Conservation (phyloP, 2,113 vertebrate species). For the Dasyprocta punctata region DNA sequence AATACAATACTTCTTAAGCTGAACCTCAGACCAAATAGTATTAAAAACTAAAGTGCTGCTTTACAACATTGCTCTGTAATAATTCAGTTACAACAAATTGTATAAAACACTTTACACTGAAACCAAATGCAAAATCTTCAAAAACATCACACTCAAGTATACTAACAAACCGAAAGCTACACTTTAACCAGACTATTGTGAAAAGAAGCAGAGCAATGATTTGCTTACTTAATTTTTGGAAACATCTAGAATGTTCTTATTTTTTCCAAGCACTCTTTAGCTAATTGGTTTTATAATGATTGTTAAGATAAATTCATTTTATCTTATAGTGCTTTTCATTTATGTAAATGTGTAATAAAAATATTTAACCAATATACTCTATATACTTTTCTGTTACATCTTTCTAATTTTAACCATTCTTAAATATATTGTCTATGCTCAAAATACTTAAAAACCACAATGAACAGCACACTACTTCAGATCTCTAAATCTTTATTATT, state of each 20-base stretch:
- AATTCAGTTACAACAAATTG: conserved; percentile 22
- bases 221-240: conserved; percentile 19
- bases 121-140: not conserved
- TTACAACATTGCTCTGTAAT: not conserved
- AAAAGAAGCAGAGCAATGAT: conserved; percentile 31
- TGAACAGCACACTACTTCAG: not conserved
- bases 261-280: conserved; percentile 1
- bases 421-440: not conserved
- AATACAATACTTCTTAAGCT: not conserved
- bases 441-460: not conserved
- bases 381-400: not conserved
- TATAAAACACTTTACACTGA: not conserved
- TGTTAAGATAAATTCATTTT: conserved; percentile 1
- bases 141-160: not conserved
- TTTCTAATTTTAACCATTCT: not conserved
- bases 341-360: not conserved
- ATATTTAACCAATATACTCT: not conserved
- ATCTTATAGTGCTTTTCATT: not conserved
- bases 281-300: conserved; percentile 23
- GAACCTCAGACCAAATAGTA: not conserved
- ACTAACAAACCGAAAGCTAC: not conserved
- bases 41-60: not conserved
- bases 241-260: not conserved
- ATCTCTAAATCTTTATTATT: not conserved
- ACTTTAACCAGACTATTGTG: not conserved